Evolutionary conservation across 2,888 invertebrate genomes (phyloP).

Genomic region (Dicyrtoma fusca): DNA sequence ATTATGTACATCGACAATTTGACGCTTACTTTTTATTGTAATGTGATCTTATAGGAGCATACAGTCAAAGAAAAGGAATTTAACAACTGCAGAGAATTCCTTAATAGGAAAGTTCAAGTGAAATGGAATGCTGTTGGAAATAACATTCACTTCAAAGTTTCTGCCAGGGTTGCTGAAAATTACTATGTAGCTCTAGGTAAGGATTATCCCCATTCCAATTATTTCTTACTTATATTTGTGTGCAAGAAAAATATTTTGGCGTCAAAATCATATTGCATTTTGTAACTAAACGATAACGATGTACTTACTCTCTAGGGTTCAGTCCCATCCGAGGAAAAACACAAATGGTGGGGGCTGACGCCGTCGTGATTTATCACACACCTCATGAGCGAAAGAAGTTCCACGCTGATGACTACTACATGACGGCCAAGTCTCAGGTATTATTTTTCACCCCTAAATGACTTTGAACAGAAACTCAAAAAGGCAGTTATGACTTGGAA

Average conservation of each 20-base stretch:
- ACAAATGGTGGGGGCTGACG: constrained; percentile 77
- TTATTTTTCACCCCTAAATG: constrained; percentile 1
- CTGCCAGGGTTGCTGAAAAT: constrained; percentile 77
- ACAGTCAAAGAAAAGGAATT: constrained; percentile 30
- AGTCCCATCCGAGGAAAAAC: constrained; percentile 57
- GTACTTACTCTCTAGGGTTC: constrained; percentile 47
- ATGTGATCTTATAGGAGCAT: constrained; percentile 27
- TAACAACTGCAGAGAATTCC: constrained; percentile 78
- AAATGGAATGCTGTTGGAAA: constrained; percentile 80
- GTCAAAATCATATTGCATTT: not conserved
- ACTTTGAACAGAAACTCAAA: not conserved
- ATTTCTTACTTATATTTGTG: not conserved
- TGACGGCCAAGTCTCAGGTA: constrained; percentile 62
- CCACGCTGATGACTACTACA: constrained; percentile 80
- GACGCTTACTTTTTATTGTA: not conserved
- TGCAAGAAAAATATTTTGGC: too few species aligned
- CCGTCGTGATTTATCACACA: constrained; percentile 76
- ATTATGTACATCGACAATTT: not conserved
- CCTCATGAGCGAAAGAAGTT: constrained; percentile 65
- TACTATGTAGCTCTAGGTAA: constrained; percentile 85
- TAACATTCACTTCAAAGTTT: constrained; percentile 75
- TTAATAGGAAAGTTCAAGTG: constrained; percentile 81
- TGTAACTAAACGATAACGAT: not conserved
- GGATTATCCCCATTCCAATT: not conserved
- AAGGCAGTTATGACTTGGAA: too few species aligned